Conservation (phyloP, 2,113 vertebrate genomes). For the Calyptommatus sinebrachiatus region DNA sequence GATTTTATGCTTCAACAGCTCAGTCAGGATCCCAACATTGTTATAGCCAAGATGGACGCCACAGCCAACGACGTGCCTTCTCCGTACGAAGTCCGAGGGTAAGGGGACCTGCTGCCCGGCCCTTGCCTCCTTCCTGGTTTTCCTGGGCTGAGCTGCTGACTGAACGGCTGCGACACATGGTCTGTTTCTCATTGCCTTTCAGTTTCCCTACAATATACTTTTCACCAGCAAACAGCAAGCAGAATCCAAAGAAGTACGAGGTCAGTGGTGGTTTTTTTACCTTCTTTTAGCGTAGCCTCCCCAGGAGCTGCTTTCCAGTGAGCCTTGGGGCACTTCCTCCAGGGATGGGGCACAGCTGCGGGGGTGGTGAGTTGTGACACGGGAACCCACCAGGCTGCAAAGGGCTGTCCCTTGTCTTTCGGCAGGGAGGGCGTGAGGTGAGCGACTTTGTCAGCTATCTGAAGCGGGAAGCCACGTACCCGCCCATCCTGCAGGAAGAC, state of each 20-base stretch:
- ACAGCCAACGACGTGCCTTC: conserved; percentile 97
- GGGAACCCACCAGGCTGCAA: too few relatives aligned
- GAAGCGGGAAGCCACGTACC: conserved; percentile 88
- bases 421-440: conserved; percentile 93
- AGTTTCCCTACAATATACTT: conserved; percentile 98
- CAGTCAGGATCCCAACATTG: conserved; percentile 82
- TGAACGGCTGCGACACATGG: background rate
- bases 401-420: conserved; percentile 19
- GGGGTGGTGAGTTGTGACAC: background rate
- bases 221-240: conserved; percentile 88
- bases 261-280: conserved; percentile 62
- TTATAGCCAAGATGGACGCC: conserved; percentile 98
- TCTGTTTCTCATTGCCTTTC: conserved; percentile 26
- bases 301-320: background rate
- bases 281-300: background rate
- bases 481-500: conserved; percentile 84
- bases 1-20: conserved; percentile 74
- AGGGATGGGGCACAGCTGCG: fast-evolving
- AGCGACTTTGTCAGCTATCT: conserved; percentile 92
- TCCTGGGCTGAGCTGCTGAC: background rate
- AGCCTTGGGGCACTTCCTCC: too few relatives aligned
- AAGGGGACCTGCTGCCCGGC: conserved; percentile 50
- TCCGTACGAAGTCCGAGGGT: conserved; percentile 96
- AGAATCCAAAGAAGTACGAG: conserved; percentile 95
- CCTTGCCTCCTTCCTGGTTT: background rate